phyloP scores from a whole-genome alignment of 2,888 invertebrate genomes.

The Mythimna pallens region DNA sequence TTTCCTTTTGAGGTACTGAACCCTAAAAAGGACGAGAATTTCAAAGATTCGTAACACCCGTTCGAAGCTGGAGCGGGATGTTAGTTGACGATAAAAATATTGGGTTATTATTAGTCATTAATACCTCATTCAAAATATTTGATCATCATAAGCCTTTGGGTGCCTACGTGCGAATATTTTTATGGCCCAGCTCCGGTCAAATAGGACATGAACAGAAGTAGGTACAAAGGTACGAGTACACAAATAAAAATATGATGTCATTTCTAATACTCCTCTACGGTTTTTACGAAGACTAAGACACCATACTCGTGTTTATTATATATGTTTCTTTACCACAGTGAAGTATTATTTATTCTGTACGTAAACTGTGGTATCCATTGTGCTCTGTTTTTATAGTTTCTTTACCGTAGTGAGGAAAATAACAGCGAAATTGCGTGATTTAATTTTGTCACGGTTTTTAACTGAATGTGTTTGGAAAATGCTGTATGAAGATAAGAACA shows the following conservation, averaged over 20 bases:
- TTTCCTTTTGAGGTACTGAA: too few species aligned
- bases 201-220: constrained; percentile 24
- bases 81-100: too few species aligned
- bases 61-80: too few species aligned
- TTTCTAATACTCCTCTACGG: constrained; percentile 23
- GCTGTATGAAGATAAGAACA: neutral
- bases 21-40: too few species aligned
- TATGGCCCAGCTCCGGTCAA: constrained; percentile 21
- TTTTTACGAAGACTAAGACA: constrained; percentile 34
- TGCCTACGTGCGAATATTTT: constrained; percentile 39
- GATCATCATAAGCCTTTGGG: neutral
- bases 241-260: constrained; percentile 42
- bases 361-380: constrained; percentile 2
- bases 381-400: constrained; percentile 29
- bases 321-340: neutral
- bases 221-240: constrained; percentile 1
- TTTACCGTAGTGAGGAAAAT: constrained; percentile 55
- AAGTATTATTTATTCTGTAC: constrained; percentile 17
- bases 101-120: neutral
- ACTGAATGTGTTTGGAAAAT: constrained; percentile 2
- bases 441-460: constrained; percentile 14
- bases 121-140: neutral
- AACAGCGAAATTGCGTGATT: neutral
- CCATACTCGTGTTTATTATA: constrained; percentile 5
- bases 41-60: too few species aligned